phyloP scores from a whole-genome alignment of 2,113 vertebrate genomes.

The Sialia sialis region DNA sequence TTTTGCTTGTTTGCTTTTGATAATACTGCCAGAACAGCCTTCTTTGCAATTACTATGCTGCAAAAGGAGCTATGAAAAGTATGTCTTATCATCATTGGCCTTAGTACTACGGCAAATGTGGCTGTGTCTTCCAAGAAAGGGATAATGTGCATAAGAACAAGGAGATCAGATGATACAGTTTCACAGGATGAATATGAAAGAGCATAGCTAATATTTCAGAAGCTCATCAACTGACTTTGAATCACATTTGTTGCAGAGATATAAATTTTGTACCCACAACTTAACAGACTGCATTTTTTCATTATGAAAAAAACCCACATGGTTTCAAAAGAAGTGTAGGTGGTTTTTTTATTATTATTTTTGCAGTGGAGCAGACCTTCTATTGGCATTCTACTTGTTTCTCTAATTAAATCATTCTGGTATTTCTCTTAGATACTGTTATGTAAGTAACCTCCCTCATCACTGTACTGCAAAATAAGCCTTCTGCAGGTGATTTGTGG shows the following conservation, averaged over 20 bases:
- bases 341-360: not conserved
- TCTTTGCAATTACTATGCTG: not conserved
- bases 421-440: constrained; percentile 5
- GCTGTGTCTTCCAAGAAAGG: not conserved
- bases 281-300: not conserved
- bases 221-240: not conserved
- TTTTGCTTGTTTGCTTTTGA: not conserved
- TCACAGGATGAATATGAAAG: not conserved
- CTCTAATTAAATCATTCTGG: not conserved
- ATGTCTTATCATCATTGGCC: not conserved
- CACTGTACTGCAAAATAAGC: not conserved
- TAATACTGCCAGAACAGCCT: not conserved
- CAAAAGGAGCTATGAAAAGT: not conserved
- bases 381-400: not conserved
- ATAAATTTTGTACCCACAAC: not conserved
- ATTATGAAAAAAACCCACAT: not conserved
- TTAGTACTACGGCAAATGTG: not conserved
- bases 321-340: not conserved
- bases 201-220: not conserved
- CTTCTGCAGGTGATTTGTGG: not conserved
- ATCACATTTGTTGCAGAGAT: not conserved
- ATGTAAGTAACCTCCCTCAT: constrained; percentile 2
- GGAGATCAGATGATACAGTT: not conserved
- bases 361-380: not conserved
- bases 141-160: not conserved